Base-by-base conservation (phyloP, 1,140 invertebrate genomes). In the Coptotermes formosanus region DNA sequence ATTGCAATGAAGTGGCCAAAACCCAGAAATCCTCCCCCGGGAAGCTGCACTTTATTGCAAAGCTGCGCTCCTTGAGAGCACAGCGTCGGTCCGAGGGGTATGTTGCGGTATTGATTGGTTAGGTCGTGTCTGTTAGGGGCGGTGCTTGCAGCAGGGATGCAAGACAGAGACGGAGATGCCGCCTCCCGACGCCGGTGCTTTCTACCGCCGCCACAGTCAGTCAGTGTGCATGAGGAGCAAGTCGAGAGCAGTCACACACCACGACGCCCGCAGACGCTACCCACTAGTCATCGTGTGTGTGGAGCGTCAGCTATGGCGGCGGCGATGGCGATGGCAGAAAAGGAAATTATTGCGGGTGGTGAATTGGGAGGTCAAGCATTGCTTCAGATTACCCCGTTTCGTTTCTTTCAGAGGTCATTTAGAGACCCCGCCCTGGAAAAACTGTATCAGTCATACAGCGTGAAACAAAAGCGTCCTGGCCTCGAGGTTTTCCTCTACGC, bases 391-490 rank as follows among this genome's bases (percentile, higher is more conserved):
- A 30, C 64, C 64, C 64, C 64, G 64, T 75, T 75, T 14, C 64
- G 64, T 75, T 59, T 87, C 55, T 55, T 88, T 55, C 86, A 82
- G 38, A 25, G 83, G 12, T 89, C 90, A 4, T 92, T 92, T 87
- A 88, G 88, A 25, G 94, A 95, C 87, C 89, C 91, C 32, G 92
- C 93, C 69, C 92, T 96, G 82, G 96, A 97, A 89, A 92, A 93
- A 88, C 92, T 97, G 0, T 97, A 97, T 90, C 93, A 94, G 87
- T 94, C 94, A 69, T 97, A 96, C 89, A 95, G 94, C 81, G 91
- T 95, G 82, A 94, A 95, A 87, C 95, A 96, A 89, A 93, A 95
- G 86, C 94, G 95, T 83, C 93, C 94, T 48, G 95, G 95, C n/a
- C 91, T 97, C n/a, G 93, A 94, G 88, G 95, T 95, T 88, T 95